Evolutionary conservation across 2,113 vertebrate species (phyloP), one percentile per base, ranked within the genome.

Genomic region (Cynocephalus volans): DNA sequence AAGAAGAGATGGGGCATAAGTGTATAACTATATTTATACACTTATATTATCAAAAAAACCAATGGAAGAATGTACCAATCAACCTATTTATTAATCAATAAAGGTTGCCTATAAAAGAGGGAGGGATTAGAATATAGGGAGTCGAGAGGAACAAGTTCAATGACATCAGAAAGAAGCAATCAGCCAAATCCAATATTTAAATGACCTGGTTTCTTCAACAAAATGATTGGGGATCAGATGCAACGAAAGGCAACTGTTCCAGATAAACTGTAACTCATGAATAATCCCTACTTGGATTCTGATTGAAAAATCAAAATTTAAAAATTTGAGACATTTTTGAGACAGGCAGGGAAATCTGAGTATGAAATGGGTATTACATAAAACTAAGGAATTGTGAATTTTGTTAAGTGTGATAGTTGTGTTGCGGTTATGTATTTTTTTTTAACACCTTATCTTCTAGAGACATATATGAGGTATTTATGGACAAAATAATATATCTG

Each of bases 211-310:
- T 88, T 92, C 65, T 48, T 84, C 79, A 95, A 45, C 4, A 79
- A 80, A 60, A 83, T 26, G 5, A 77, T 4, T 70, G 13, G 50
- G 50, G 23, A 45, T 36, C 8, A 83, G 8, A 24, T 24, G 45
- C 5, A 86, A 90, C 14, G 26, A 92, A 89, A 88, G 77, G 2
- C n/a, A 88, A 91, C 0, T 60, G 28, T 80, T 82, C 79, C 12
- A 62, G 15, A 80, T 56, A 41, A 88, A 70, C 8, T 79, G 10
- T 17, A 72, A 80, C 3, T n/a, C 69, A 17, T 33, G 28, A 41
- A 41, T 6, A 67, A 88, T 86, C 18, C 24, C 85, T 85, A 91
- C 67, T 73, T 84, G 58, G 60, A 94, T 90, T 94, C 36, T 76
- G 48, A 84, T 0, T 36, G 8, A 50, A 86, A 88, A 92, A 48